A percentile compares a stretch with the other conserved stretches of the same genome.
Conservation (phyloP, 2,113 vertebrate species). For the Pyxicephalus adspersus region DNA sequence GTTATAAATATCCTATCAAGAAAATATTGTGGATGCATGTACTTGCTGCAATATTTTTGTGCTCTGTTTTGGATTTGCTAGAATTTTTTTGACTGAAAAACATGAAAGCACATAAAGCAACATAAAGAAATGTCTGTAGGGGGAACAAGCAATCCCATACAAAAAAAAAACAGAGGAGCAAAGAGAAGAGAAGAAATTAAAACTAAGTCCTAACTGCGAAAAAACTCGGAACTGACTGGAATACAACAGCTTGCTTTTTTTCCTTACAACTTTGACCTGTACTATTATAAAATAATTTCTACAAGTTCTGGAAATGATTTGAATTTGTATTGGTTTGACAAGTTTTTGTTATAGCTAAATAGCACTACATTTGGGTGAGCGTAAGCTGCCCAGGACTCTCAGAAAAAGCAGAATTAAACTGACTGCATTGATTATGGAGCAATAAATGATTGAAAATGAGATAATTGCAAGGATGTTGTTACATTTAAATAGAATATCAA, state of each 20-base stretch:
- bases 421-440: too few relatives aligned
- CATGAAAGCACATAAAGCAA: too few relatives aligned
- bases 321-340: background rate
- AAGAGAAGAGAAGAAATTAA: background rate
- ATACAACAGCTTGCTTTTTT: background rate
- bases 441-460: too few relatives aligned
- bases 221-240: background rate
- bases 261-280: background rate
- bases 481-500: too few relatives aligned
- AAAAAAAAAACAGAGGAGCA: background rate
- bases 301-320: background rate
- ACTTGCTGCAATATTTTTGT: background rate
- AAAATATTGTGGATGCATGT: background rate
- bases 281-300: background rate
- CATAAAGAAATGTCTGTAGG: background rate
- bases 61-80: background rate
- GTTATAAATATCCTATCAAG: background rate
- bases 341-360: background rate
- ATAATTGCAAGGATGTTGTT: too few relatives aligned
- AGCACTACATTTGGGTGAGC: background rate
- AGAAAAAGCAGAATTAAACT: too few relatives aligned
- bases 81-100: background rate
- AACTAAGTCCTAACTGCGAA: background rate
- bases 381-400: background rate
- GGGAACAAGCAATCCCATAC: background rate